These are phyloP conservation scores for Dicyrtoma fusca DNA, from an alignment of 2,888 invertebrate species.

Conservation along the genomic window DNA sequence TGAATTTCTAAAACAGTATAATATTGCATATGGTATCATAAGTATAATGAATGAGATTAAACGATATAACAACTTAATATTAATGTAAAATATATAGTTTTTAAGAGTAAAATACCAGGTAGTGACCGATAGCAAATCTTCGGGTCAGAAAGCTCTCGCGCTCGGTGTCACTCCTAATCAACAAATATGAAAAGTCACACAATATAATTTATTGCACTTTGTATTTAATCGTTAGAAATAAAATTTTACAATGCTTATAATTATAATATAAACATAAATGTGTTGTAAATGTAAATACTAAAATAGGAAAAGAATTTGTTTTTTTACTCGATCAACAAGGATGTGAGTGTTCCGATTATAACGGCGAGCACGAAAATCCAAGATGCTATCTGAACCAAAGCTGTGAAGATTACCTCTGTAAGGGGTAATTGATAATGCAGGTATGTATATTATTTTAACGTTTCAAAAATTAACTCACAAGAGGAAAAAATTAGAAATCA, in stretches of 20 bases:
- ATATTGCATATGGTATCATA: no score
- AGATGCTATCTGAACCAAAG: constrained; percentile 44
- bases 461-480: no score
- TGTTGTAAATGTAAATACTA: not conserved
- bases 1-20: constrained; percentile 22
- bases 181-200: not conserved
- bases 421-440: no score
- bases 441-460: no score
- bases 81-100: not conserved
- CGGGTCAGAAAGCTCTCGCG: constrained; percentile 46
- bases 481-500: no score
- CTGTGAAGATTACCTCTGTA: constrained; percentile 44
- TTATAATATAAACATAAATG: no score
- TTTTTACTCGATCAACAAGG: constrained; percentile 47
- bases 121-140: constrained; percentile 48
- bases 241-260: no score
- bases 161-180: constrained; percentile 48
- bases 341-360: constrained; percentile 48
- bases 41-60: no score
- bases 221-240: no score
- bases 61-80: not conserved
- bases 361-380: constrained; percentile 52
- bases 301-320: not conserved
- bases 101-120: no score
- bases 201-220: not conserved